Evolutionary conservation across 2,113 vertebrate genomes (phyloP), one percentile per base, ranked within the genome.

Genomic region (Myrmecophaga tridactyla): DNA sequence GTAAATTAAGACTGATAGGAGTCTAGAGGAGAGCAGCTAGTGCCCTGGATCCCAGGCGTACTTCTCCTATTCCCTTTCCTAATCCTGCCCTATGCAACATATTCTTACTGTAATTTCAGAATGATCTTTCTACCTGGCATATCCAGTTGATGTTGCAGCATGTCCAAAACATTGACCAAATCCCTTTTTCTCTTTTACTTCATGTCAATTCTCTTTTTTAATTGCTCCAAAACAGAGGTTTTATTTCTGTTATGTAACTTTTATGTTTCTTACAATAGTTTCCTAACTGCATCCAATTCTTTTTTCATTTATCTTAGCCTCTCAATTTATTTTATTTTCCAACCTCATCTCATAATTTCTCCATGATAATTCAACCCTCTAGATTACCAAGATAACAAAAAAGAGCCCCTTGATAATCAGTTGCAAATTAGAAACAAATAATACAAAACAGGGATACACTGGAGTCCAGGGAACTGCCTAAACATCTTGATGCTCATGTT

Each of bases 241-340:
- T 90, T 53, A 78, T 51, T 91, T 90, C 58, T 56, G 34, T 88
- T 48, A 53, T 27, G 43, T 53, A 81, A 60, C 1, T 41, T 77
- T 43, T 69, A 23, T 69, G 92, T 73, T 86, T 94, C 34, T 75
- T 48, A 58, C 14, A 13, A 11, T 48, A 65, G 60, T 67, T 90
- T 3, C 39, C 18, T 48, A n/a, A 15, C 15, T 13, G 51, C 11
- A 15, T 86, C 36, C 14, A 60, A 78, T 88, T 93, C 25, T 4
- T 53, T 96, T 69, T 70, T 86, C 29, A 87, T 77, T 94, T 60
- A 73, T 65, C 34, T n/a, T 10, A 95, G 43, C 46, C 53, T 84
- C 25, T 89, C 25, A 41, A 2, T 3, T 36, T 3, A 73, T 65
- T 84, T 89, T 0, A 31, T 56, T 90, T 70, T 83, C 70, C 76